These are phyloP conservation scores for Scaptomyza pallida DNA, from an alignment of 1,140 invertebrate genomes.

Conservation along the genomic window DNA sequence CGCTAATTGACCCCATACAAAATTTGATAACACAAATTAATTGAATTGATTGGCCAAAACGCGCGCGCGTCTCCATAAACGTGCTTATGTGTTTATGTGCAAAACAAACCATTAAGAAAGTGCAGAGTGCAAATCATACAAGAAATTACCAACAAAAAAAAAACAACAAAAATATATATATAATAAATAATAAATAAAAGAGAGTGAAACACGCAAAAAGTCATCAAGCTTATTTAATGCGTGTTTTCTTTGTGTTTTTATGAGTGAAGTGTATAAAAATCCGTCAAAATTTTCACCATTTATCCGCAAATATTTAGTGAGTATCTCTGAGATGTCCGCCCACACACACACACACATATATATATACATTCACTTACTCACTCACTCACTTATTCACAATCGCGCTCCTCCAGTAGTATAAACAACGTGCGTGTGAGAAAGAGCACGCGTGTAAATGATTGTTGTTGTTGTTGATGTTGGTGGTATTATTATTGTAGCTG, in stretches of 20 bases:
- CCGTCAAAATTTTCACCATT: slow-evolving; percentile 84
- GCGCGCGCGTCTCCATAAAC: slow-evolving; percentile 12
- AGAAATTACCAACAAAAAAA: background rate
- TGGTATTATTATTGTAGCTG: slow-evolving; percentile 48
- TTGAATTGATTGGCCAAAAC: slow-evolving; percentile 34
- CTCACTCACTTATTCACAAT: background rate
- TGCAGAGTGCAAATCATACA: background rate
- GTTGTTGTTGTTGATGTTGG: slow-evolving; percentile 43
- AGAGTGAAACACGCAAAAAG: background rate
- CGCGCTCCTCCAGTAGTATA: slow-evolving; percentile 26
- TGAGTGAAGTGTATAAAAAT: slow-evolving; percentile 55
- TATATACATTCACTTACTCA: slow-evolving; percentile 1
- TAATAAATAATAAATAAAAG: slow-evolving; percentile 7
- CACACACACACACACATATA: slow-evolving; percentile 33
- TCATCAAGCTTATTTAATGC: slow-evolving; percentile 32
- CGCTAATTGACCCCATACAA: slow-evolving; percentile 23
- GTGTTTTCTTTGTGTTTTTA: slow-evolving; percentile 39
- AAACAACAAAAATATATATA: slow-evolving; percentile 3
- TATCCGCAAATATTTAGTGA: slow-evolving; percentile 84
- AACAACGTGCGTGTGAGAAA: slow-evolving; percentile 58
- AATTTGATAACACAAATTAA: slow-evolving; percentile 56
- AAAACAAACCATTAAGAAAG: slow-evolving; percentile 25
- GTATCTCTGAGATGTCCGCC: slow-evolving; percentile 68
- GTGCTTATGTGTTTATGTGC: slow-evolving; percentile 4
- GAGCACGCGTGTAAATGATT: slow-evolving; percentile 80